A percentile compares a stretch with the other conserved stretches of the same genome.
Evolutionary conservation across 1,140 invertebrate species (phyloP).

Genomic region (Aphelinus certus): DNA sequence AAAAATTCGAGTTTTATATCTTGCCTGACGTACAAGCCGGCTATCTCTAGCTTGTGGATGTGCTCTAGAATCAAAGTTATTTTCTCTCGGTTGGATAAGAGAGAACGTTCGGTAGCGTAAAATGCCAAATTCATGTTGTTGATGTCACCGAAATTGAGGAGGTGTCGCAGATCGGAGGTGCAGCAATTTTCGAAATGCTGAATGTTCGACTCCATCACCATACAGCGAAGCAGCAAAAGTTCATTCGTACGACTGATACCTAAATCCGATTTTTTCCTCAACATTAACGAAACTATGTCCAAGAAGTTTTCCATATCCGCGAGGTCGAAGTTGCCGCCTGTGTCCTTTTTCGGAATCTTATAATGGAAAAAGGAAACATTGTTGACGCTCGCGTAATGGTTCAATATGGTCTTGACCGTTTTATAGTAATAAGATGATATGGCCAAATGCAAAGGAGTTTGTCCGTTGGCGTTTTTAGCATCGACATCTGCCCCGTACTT

Average conservation of each 20-base stretch:
- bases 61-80: constrained; percentile 16
- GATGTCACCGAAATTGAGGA: constrained; percentile 27
- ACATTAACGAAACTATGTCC: constrained; percentile 11
- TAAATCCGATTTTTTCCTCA: constrained; percentile 1
- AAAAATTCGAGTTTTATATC: not conserved
- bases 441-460: constrained; percentile 15
- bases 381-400: constrained; percentile 6
- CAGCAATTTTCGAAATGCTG: constrained; percentile 29
- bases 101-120: not conserved
- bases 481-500: constrained; percentile 15
- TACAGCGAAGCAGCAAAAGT: constrained; percentile 8
- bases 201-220: constrained; percentile 1
- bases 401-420: constrained; percentile 6
- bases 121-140: constrained; percentile 15
- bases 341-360: not conserved
- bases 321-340: not conserved
- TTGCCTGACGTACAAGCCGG: constrained; percentile 5
- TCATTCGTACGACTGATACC: constrained; percentile 8
- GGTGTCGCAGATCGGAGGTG: not conserved
- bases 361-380: constrained; percentile 22
- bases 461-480: not conserved
- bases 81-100: constrained; percentile 15
- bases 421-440: not conserved
- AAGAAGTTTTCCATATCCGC: constrained; percentile 11
- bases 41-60: constrained; percentile 22